Evolutionary conservation across 2,888 invertebrate genomes (phyloP), one percentile per base, ranked within the genome.

Genomic region (Synergus japonicus): DNA sequence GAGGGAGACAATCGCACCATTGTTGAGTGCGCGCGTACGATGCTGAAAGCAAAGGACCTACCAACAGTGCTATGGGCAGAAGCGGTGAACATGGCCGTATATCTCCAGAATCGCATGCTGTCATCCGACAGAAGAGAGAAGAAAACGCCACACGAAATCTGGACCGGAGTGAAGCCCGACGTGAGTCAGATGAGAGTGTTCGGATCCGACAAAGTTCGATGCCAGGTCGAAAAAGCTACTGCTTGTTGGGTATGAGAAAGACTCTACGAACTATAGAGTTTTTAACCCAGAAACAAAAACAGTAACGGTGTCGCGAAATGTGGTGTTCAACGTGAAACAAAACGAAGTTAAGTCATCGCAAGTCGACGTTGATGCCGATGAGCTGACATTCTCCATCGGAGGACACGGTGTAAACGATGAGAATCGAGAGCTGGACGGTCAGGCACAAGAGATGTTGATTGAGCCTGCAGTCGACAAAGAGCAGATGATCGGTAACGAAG

Each of bases 31-130:
- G 66, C 76, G 10, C 4, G 76, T 13, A 22, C 58, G 12, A 76
- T 76, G 79, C 13, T 79, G 2, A 41, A 54, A 8, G 64, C 41
- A n/a, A 76, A 18, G 12, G 22, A 64, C 15, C 12, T 44, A 29
- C 64, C 63, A 8, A 13, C 49, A 1, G 46, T n/a, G 12, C 22
- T 79, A 8, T 79, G 76, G 66, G 54, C 58, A 10, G 54, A 79
- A 65, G 73, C 79, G 5, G 76, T 76, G 4, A 79, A 79, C 18
- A 76, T 12, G 15, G 76, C 76, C n/a, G 65, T 64, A n/a, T 76
- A 79, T 49, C 18, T 64, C 22, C 65, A 64, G 3, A 79, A 65
- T 22, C 4, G 69, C 4, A 64, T 18, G n/a, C 10, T 60, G 13
- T 43, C 29, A 43, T 29, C 18, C 13, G 37, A 29, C 13, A 46